A percentile compares a stretch with the other conserved stretches of the same genome.
Conservation (phyloP, 2,797 vertebrate genomes). For the Spondyliosoma cantharus region DNA sequence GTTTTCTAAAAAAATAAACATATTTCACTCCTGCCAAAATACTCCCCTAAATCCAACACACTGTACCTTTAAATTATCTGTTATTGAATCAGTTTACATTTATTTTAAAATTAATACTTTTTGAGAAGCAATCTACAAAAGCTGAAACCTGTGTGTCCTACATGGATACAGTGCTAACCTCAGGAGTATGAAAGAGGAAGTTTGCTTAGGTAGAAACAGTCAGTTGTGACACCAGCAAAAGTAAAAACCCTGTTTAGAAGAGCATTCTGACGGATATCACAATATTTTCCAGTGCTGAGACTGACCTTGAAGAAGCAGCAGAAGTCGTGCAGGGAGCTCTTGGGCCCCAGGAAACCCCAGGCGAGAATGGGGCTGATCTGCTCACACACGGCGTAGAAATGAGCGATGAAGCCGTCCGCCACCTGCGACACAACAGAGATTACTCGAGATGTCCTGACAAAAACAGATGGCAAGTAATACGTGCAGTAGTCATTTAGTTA, state of each 20-base stretch:
- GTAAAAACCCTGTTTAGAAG: not conserved
- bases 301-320: conserved; percentile 97
- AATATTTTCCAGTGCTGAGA: not conserved
- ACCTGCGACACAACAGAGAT: conserved; percentile 77
- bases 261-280: accelerated
- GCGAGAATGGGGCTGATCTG: conserved; percentile 95
- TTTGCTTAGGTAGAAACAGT: not conserved
- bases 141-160: not conserved
- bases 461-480: not conserved
- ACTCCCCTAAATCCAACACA: no score
- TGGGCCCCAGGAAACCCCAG: conserved; percentile 97
- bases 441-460: no score
- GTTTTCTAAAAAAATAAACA: no score
- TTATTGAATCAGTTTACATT: not conserved
- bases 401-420: conserved; percentile 94
- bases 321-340: conserved; percentile 92
- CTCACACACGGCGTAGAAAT: conserved; percentile 96
- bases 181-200: not conserved
- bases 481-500: not conserved
- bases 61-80: not conserved
- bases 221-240: not conserved
- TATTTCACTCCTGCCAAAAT: no score
- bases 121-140: not conserved
- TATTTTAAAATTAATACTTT: not conserved
- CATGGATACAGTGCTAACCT: no score